Conservation (phyloP, 2,797 vertebrate species). For the Protonibea diacanthus region DNA sequence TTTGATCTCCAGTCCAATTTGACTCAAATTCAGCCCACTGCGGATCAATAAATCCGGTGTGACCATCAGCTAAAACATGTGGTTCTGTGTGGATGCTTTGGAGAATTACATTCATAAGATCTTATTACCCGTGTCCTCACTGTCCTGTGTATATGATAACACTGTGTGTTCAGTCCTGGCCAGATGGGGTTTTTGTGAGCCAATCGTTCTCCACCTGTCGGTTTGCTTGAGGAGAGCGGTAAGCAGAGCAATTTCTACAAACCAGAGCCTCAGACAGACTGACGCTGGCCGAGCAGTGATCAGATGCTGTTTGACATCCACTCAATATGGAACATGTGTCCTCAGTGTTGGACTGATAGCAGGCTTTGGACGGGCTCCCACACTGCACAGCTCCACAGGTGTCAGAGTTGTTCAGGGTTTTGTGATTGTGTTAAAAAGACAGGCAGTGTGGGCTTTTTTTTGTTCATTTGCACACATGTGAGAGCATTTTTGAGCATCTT, state of each 20-base stretch:
- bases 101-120: slow-evolving; percentile 12
- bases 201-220: slow-evolving; percentile 68
- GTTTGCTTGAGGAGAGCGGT: slow-evolving; percentile 55
- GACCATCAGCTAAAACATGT: slow-evolving; percentile 15
- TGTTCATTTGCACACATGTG: slow-evolving; percentile 33
- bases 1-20: slow-evolving; percentile 32
- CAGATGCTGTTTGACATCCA: slow-evolving; percentile 74
- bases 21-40: neutral
- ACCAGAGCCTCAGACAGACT: slow-evolving; percentile 76
- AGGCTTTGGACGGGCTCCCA: slow-evolving; percentile 65
- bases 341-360: slow-evolving; percentile 56
- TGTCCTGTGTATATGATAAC: slow-evolving; percentile 24
- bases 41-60: slow-evolving; percentile 14
- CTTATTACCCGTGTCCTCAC: slow-evolving; percentile 22
- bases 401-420: slow-evolving; percentile 60
- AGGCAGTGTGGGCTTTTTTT: slow-evolving; percentile 31
- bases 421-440: slow-evolving; percentile 51
- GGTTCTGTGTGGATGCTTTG: neutral
- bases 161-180: slow-evolving; percentile 24
- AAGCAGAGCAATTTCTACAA: slow-evolving; percentile 53
- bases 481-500: slow-evolving; percentile 59
- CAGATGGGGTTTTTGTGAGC: slow-evolving; percentile 54
- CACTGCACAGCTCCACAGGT: slow-evolving; percentile 70
- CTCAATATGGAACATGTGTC: slow-evolving; percentile 79
- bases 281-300: slow-evolving; percentile 73